A percentile compares a stretch with the other conserved stretches of the same genome.
phyloP scores from a whole-genome alignment of 2,888 invertebrate species.

The Notodonta ziczac region DNA sequence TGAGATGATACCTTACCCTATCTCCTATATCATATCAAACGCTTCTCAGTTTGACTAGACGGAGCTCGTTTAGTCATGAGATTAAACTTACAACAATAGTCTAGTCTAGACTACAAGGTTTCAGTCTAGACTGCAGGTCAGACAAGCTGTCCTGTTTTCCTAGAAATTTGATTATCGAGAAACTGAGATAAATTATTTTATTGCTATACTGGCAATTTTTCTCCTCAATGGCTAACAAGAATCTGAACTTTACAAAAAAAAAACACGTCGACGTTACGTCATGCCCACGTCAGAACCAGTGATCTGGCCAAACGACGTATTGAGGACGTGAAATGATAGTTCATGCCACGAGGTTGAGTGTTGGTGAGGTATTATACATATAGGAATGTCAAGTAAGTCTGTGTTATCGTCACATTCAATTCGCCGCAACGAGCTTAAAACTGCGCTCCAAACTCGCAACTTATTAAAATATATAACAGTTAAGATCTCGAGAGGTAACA shows the following conservation, averaged over 20 bases:
- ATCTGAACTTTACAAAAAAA: too few relatives aligned
- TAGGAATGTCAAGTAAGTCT: too few relatives aligned
- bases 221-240: background rate
- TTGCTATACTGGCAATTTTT: too few relatives aligned
- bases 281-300: too few relatives aligned
- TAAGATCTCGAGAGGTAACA: background rate
- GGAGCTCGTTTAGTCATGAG: conserved; percentile 14
- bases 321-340: too few relatives aligned
- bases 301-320: too few relatives aligned
- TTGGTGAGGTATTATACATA: too few relatives aligned
- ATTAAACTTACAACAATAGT: conserved; percentile 10
- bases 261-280: too few relatives aligned
- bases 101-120: conserved; percentile 23
- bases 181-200: too few relatives aligned
- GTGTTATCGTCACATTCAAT: background rate
- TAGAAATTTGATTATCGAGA: background rate
- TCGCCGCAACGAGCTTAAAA: background rate
- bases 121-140: conserved; percentile 13
- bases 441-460: conserved; percentile 11
- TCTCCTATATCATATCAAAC: background rate
- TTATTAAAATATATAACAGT: conserved; percentile 21
- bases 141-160: background rate
- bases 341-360: too few relatives aligned
- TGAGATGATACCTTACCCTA: background rate
- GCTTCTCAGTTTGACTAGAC: conserved; percentile 1